Conservation (phyloP, 2,888 invertebrate genomes). For the Chaetogeoica ovagalla region DNA sequence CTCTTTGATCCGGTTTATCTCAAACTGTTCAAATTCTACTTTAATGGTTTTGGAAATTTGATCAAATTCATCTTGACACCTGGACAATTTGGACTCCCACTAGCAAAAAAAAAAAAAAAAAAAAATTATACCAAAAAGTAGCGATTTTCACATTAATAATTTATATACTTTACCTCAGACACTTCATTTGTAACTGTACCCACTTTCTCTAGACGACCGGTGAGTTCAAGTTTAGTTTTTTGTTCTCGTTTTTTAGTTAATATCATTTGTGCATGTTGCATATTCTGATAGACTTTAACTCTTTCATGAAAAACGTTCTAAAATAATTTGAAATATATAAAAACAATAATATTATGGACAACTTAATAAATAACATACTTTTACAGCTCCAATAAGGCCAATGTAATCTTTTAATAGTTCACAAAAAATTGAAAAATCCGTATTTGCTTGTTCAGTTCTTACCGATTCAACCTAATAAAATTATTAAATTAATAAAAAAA, state of each 20-base stretch:
- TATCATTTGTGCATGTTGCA: constrained; percentile 96
- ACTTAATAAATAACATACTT: constrained; percentile 60
- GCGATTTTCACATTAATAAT: neutral
- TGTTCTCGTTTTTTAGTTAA: constrained; percentile 91
- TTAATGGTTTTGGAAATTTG: constrained; percentile 92
- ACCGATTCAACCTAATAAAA: constrained; percentile 74
- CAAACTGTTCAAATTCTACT: constrained; percentile 90
- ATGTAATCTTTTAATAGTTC: constrained; percentile 95
- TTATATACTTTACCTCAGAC: constrained; percentile 70
- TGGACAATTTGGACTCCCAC: constrained; percentile 96
- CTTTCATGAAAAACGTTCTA: constrained; percentile 73
- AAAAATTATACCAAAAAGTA: neutral
- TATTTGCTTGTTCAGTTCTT: constrained; percentile 89
- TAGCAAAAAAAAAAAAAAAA: constrained; percentile 60
- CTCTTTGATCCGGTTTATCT: constrained; percentile 82
- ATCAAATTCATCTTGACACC: constrained; percentile 94
- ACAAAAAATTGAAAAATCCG: constrained; percentile 90
- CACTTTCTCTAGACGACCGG: constrained; percentile 85
- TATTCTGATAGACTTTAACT: constrained; percentile 88
- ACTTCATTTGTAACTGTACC: constrained; percentile 89
- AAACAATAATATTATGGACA: no score
- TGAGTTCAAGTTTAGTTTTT: constrained; percentile 88
- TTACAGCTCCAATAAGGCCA: constrained; percentile 82
- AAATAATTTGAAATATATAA: constrained; percentile 54
- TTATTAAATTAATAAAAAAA: neutral